Evolutionary conservation across 2,888 invertebrate species (phyloP).

Genomic region (Nycteola revayana): DNA sequence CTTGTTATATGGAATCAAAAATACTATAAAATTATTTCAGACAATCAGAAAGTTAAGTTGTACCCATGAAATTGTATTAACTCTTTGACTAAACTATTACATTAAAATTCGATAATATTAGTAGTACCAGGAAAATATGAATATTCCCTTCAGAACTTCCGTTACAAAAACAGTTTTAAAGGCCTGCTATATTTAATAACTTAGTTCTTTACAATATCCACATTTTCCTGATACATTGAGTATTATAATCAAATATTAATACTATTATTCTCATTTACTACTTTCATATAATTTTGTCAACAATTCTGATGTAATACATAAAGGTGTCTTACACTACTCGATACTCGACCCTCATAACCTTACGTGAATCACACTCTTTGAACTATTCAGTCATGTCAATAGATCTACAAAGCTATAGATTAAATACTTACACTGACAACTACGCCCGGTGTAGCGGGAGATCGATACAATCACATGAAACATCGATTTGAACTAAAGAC

Average conservation of each 20-base stretch:
- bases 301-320: conserved; percentile 21
- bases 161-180: no score
- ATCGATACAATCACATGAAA: conserved; percentile 30
- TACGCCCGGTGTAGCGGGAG: conserved; percentile 14
- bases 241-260: not conserved
- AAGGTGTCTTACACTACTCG: conserved; percentile 39
- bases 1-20: conserved; percentile 36
- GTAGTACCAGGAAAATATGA: no score
- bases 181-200: no score
- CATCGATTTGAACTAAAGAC: conserved; percentile 38
- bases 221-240: no score
- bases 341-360: conserved; percentile 35
- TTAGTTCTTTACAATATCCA: no score
- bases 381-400: conserved; percentile 54
- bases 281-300: conserved; percentile 18
- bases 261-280: conserved; percentile 13
- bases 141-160: no score
- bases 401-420: conserved; percentile 30
- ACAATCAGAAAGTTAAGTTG: conserved; percentile 28
- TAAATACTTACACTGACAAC: conserved; percentile 26
- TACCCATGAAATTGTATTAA: conserved; percentile 31
- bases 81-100: conserved; percentile 3
- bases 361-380: conserved; percentile 54
- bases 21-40: conserved; percentile 28
- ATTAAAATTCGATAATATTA: conserved; percentile 13